Evolutionary conservation across 1,140 invertebrate genomes (phyloP), one percentile per base, ranked within the genome.

Genomic region (Sinella curviseta): DNA sequence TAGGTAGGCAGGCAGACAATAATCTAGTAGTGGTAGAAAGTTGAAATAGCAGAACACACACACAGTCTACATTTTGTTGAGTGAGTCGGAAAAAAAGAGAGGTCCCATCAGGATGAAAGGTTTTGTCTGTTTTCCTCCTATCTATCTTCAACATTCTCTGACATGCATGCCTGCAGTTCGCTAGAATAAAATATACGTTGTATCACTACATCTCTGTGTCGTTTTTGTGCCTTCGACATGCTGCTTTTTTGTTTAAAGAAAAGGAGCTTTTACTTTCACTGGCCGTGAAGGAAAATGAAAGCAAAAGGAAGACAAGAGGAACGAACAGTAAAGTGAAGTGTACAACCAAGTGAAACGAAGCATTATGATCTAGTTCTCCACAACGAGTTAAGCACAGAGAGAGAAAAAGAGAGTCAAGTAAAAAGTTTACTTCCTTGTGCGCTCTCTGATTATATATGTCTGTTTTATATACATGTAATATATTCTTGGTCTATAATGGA

Each of bases 261-360:
- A 70, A 33, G 31, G 65, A 30, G 65, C 65, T 70, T 70, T 70
- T n/a, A 8, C 24, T 70, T 60, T 33, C 65, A 31, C 28, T 65
- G 24, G 2, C 31, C 31, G 31, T 8, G 26, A 8, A 70, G 26
- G 24, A 65, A n/a, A 65, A n/a, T n/a, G n/a, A 65, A 65, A 8
- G 57, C 3, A 70, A 14, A n/a, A 33, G 24, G 28, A 31, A 70
- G 31, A 70, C 65, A 70, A 33, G 31, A 33, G 26, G 57, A 14
- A 26, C 65, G 65, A 33, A 70, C 4, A 60, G 24, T 12, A 70
- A 70, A 70, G 65, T 70, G 28, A 70, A 70, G 65, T 70, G 65
- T 33, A 70, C 65, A 70, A 4, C 65, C 28, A 70, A 70, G 65
- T 70, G 65, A 70, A 70, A 70, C 65, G 65, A 70, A 70, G 28